phyloP scores from a whole-genome alignment of 2,797 vertebrate genomes.

The Poecile montanus region DNA sequence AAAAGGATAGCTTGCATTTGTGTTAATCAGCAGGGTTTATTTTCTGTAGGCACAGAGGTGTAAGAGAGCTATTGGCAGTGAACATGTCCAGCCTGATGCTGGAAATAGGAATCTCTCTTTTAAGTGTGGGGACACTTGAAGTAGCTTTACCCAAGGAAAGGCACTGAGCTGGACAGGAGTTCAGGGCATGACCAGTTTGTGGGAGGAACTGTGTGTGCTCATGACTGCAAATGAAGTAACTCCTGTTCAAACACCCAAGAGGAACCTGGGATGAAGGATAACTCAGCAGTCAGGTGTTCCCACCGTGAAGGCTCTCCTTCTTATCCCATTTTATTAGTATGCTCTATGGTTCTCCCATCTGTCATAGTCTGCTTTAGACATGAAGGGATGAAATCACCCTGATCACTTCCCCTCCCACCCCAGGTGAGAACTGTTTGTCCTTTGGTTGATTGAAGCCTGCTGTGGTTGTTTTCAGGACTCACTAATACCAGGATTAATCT shows the following conservation, averaged over 20 bases:
- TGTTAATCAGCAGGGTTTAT: background rate
- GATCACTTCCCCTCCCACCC: background rate
- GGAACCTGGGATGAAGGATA: background rate
- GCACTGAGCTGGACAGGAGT: background rate
- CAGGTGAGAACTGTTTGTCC: background rate
- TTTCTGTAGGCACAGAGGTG: background rate
- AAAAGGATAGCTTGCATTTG: background rate
- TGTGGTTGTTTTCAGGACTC: background rate
- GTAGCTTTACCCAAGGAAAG: background rate
- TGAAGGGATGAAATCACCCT: background rate
- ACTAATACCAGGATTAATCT: constrained; percentile 3
- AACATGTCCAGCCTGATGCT: background rate
- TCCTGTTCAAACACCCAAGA: background rate
- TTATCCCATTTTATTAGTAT: background rate
- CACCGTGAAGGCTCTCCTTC: background rate
- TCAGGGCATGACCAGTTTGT: background rate
- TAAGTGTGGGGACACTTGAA: background rate
- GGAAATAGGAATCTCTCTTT: background rate
- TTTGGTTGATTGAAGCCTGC: background rate
- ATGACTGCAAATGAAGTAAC: background rate
- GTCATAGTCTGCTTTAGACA: background rate
- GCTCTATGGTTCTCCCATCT: background rate
- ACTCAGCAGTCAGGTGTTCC: background rate
- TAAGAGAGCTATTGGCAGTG: background rate
- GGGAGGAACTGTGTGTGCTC: background rate